Evolutionary conservation across 2,113 vertebrate genomes (phyloP).

Genomic region (Psittacara wagleri): DNA sequence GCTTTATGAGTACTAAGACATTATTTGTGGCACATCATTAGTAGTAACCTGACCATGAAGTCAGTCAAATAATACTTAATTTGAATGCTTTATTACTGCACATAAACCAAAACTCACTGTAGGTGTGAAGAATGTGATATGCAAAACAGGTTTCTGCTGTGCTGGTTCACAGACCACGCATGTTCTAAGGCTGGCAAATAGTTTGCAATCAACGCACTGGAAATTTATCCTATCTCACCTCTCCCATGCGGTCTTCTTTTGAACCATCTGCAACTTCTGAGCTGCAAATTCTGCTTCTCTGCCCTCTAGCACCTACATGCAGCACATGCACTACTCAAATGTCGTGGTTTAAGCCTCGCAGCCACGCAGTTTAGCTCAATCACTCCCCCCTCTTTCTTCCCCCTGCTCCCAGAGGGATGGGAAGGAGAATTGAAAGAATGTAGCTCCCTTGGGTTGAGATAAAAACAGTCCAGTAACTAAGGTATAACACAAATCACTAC

Average conservation of each 20-base stretch:
- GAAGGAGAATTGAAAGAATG: too few relatives aligned
- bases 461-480: too few relatives aligned
- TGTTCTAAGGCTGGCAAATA: neutral
- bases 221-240: neutral
- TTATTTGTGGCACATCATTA: neutral
- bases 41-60: neutral
- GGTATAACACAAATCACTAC: too few relatives aligned
- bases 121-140: neutral
- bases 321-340: neutral
- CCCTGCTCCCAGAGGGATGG: too few relatives aligned
- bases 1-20: neutral
- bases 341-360: too few relatives aligned
- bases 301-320: neutral
- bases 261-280: neutral
- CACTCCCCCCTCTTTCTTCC: too few relatives aligned
- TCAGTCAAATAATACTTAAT: neutral
- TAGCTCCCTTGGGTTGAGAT: too few relatives aligned
- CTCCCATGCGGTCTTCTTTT: neutral
- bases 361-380: too few relatives aligned
- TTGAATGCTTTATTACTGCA: neutral
- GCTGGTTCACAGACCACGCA: rapidly evolving
- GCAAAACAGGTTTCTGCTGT: neutral
- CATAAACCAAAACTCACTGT: neutral
- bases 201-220: rapidly evolving
- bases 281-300: neutral